Base-by-base conservation (phyloP, 2,888 invertebrate species). In the Chloromyia formosa region DNA sequence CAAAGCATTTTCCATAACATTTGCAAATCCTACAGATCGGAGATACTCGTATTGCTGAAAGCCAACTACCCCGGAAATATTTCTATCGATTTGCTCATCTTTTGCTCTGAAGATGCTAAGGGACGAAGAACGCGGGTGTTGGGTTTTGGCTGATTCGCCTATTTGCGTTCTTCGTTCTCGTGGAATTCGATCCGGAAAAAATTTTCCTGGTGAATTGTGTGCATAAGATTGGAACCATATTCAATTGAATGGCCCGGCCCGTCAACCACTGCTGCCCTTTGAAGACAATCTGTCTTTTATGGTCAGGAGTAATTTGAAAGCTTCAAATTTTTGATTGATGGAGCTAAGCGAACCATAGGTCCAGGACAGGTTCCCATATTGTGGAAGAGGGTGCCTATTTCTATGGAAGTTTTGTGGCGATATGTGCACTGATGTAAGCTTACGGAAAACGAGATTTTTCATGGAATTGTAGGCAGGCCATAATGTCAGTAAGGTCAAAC, bases 151-250 rank as follows among this genome's bases (percentile, higher is more conserved):
- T 2, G 7, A 35, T 35, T 35, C 27, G 27, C 7, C 22, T 14
- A 49, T 45, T 18, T 16, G 22, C n/a, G 12, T 35, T 40, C 4
- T 45, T 12, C 35, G 66, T 18, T 14, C 40, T 16, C 62, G 1
- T 45, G 35, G 22, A n/a, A 66, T 66, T 66, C 54, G 16, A 69
- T 69, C 27, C 56, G 20, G 69, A 45, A 56, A 71, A 58, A 56
- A 27, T 71, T 71, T 71, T 71, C 23, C 27, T 69, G 58, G 56
- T 71, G 71, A 71, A 71, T 71, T 66, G 45, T 66, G 66, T 66
- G 66, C 49, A 49, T 42, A 16, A 66, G 49, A 69, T 54, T 69
- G 69, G 35, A 27, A 27, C 22, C 66, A 66, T 49, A 66, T 66
- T 66, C 66, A 66, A 66, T 18, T 23, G 66, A 66, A 66, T 14